Evolutionary conservation across 2,797 vertebrate genomes (phyloP), one percentile per base, ranked within the genome.

Genomic region (Hafferia zeledoni): DNA sequence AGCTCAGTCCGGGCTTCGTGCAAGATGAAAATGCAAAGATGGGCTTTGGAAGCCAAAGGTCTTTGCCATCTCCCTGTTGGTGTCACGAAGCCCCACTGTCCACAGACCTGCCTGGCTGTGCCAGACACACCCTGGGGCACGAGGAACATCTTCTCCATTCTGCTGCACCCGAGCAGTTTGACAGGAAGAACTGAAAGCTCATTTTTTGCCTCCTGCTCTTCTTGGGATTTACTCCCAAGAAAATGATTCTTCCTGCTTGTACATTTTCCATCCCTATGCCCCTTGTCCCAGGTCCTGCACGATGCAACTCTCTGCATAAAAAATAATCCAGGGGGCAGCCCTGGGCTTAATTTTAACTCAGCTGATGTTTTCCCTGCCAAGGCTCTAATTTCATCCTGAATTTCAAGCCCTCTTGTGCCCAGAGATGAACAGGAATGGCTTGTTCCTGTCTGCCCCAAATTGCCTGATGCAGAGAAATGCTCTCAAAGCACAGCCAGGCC

Each of bases 81-180:
- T 1, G 0, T 37, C 64, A 15, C 0, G 0, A 52, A 69, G 37
- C 2, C 8, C 17, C 1, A 1, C 53, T 23, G 35, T 11, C 63
- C 17, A 17, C 25, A 53, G 46, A 30, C 1, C 2, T 83, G 79
- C 41, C 77, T 33, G 18, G 50, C 65, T 20, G 43, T 30, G 44
- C 37, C 52, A 61, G 27, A 49, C 2, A 89, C 59, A 79, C 8
- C 15, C 31, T 63, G 50, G 50, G 13, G 52, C 53, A 61, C 0
- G 15, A 83, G 60, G 63, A 83, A 67, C 11, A 33, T 30, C 44
- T 79, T 43, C 67, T 57, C 52, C 55, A 19, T 74, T 46, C 49
- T 0, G 0, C 10, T 0, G 0, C 53, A 61, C 10, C 50, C 0
- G 0, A 63, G 72, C 0, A 0, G 35, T 22, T 53, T 0, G 2